A percentile compares a stretch with the other conserved stretches of the same genome.
phyloP scores from a whole-genome alignment of 2,113 vertebrate genomes.

The Zapornia atra region DNA sequence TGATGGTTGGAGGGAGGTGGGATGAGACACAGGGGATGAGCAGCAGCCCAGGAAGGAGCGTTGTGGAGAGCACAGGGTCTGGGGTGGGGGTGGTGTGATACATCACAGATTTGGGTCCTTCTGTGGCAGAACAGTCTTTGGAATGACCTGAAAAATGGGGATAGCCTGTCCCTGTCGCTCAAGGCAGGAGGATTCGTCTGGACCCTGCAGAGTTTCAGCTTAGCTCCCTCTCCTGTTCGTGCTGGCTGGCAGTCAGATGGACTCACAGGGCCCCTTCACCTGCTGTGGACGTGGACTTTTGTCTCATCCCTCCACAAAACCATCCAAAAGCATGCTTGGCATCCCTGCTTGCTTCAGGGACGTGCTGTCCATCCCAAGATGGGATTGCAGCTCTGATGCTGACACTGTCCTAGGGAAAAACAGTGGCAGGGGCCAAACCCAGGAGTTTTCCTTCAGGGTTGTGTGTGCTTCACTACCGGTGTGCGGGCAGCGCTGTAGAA shows the following conservation, averaged over 20 bases:
- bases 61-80: fast-evolving
- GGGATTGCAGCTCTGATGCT: neutral
- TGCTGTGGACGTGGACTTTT: fast-evolving
- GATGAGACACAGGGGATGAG: neutral
- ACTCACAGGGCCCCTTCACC: neutral
- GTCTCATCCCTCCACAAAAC: neutral
- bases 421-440: fast-evolving
- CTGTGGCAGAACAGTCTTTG: neutral
- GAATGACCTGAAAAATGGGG: neutral
- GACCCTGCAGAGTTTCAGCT: too few species aligned
- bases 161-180: neutral
- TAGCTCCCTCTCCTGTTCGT: neutral
- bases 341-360: fast-evolving
- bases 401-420: neutral
- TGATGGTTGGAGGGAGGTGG: fast-evolving
- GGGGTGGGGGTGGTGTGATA: neutral
- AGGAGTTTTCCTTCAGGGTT: neutral
- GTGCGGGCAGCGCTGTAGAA: neutral
- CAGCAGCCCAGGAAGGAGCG: fast-evolving
- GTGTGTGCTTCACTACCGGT: fast-evolving
- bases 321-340: neutral
- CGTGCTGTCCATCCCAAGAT: neutral
- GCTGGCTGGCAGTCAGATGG: fast-evolving
- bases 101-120: fast-evolving
- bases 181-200: neutral